Evolutionary conservation across 2,797 vertebrate genomes (phyloP), one percentile per base, ranked within the genome.

Genomic region (Chelon labrosus): DNA sequence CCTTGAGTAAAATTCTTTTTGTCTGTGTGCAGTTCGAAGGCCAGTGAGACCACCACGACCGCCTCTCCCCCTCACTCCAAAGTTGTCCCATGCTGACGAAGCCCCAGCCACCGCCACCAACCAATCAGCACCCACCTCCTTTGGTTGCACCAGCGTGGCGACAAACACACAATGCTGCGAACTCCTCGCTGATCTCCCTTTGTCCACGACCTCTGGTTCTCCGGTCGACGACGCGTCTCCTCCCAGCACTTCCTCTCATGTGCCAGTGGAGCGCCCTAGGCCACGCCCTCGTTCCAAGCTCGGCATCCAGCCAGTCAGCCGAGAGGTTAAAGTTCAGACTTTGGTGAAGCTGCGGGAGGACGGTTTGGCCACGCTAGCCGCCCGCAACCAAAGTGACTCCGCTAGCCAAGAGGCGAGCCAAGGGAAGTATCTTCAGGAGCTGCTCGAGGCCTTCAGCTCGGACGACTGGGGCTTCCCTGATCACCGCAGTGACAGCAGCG

Each of bases 221-320:
- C 90, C 91, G 7, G 85, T 86, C 0, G 73, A 87, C 51, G 80
- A 54, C 5, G 68, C 57, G 62, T 86, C 84, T 35, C 66, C 42
- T 14, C 38, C 10, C 4, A 46, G 51, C 37, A 0, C 65, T 19
- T 64, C 73, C 11, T 61, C 60, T 8, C 17, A 16, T 3, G 51
- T 25, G 7, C 42, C 11, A 1, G 16, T 38, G 0, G 72, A 76
- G 39, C 94, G 86, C 42, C 98, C 97, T 19, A 95, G 93, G 88
- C 97, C 97, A 75, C 97, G 93, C 61, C 97, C 98, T 63, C 96
- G 98, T 51, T 94, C 96, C 62, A 96, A 94, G 88, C 75, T 81
- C 75, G 90, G 90, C 68, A 77, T 94, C 46, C 95, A 85, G 86
- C 92, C 94, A 16, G 20, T 92, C 67, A 68, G 85, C 88, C 90